Conservation (phyloP, 1,140 invertebrate genomes). For the Agraylea sexmaculata region DNA sequence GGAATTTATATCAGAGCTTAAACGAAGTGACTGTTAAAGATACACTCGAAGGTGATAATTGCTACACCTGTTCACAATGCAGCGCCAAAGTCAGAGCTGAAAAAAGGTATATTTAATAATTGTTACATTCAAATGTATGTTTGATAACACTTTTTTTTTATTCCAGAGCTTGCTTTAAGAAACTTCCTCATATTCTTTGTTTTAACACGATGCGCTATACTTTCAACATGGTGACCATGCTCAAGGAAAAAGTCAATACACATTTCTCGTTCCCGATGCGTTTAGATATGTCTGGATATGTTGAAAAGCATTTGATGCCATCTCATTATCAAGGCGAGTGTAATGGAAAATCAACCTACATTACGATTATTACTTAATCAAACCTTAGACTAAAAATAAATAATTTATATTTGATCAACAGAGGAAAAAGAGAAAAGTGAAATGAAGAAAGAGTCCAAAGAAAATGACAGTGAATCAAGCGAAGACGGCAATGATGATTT, state of each 20-base stretch:
- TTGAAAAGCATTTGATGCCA: slow-evolving; percentile 86
- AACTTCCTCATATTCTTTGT: slow-evolving; percentile 82
- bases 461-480: slow-evolving; percentile 30
- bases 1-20: slow-evolving; percentile 86
- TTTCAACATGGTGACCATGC: slow-evolving; percentile 95
- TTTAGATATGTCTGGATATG: slow-evolving; percentile 88
- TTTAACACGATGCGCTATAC: slow-evolving; percentile 98
- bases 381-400: background rate
- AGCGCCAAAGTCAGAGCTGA: slow-evolving; percentile 89
- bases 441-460: slow-evolving; percentile 34
- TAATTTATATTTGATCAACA: slow-evolving; percentile 18
- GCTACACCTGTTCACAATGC: slow-evolving; percentile 94
- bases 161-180: slow-evolving; percentile 83
- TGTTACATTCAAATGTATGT: background rate
- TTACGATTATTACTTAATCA: background rate
- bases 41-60: slow-evolving; percentile 91
- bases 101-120: slow-evolving; percentile 49
- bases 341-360: slow-evolving; percentile 5
- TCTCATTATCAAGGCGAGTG: slow-evolving; percentile 61
- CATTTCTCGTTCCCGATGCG: slow-evolving; percentile 93
- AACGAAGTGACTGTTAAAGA: slow-evolving; percentile 95
- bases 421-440: slow-evolving; percentile 45
- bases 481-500: slow-evolving; percentile 30
- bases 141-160: slow-evolving; percentile 18
- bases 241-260: slow-evolving; percentile 94